Evolutionary conservation across 2,888 invertebrate species (phyloP), one percentile per base, ranked within the genome.

Genomic region (Belgica antarctica): DNA sequence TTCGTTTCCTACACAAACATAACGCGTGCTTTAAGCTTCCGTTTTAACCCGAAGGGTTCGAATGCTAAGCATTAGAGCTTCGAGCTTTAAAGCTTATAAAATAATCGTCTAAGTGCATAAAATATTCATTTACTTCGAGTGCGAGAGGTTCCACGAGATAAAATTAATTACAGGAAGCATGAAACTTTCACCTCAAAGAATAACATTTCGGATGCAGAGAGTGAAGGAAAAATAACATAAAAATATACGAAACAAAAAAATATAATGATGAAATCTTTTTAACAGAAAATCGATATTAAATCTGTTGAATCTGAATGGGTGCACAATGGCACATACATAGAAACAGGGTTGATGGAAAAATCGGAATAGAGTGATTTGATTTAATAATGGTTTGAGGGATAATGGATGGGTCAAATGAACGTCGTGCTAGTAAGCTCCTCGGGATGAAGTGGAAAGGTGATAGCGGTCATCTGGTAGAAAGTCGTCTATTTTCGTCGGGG

Each of bases 271-370:
- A 27, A 57, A 57, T 68, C 52, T 68, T 68, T 68, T 52, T 68
- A 68, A 68, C 31, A 57, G 3, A 68, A 68, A 68, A 68, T 68
- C 68, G 57, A 68, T 68, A 68, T 31, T 57, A 68, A 68, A 68
- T 68, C 68, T 68, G 68, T 68, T 68, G 68, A 68, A 68, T 68
- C 68, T 68, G 24, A 24, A 41, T 41, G 63, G 25, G 36, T 63
- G 22, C 10, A 63, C 63, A 41, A 12, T 17, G 17, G 5, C 59
- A 59, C 59, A 59, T 7, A 59, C 27, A 27, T 24, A 24, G n/a
- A 27, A 27, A 52, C 22, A 8, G 22, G 52, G 52, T 52, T 52
- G 52, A 52, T 4, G 41, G 41, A 41, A 10, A 31, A 41, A 10
- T 41, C 41, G 41, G 15, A n/a, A n/a, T n/a, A 41, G 41, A 41